Evolutionary conservation across 2,113 vertebrate species (phyloP).

Genomic region (Salvelinus sp.): DNA sequence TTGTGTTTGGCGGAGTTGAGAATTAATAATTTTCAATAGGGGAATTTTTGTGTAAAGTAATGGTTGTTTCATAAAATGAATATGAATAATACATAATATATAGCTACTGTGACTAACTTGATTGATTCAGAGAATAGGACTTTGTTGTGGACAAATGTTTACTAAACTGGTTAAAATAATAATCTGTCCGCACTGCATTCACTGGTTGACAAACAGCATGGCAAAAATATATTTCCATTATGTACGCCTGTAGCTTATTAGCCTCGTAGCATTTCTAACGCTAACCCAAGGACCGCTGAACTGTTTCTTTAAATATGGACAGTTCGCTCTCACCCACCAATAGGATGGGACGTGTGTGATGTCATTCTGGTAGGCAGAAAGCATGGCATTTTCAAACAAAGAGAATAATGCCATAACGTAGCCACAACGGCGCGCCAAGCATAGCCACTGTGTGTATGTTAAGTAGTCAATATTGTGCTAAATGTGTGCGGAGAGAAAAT

Average conservation of each 20-base stretch:
- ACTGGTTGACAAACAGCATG: no score
- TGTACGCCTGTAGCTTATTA: not conserved
- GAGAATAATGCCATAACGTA: constrained; percentile 85
- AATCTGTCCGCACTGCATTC: no score
- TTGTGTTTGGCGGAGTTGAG: no score
- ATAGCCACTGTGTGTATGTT: not conserved
- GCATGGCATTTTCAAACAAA: constrained; percentile 96
- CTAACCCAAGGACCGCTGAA: not conserved
- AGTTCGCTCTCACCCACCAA: constrained; percentile 74
- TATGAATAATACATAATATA: no score
- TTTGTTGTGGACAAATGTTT: not conserved
- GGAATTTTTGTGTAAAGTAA: no score
- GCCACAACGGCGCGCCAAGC: constrained; percentile 18
- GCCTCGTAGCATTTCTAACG: not conserved
- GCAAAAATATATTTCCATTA: no score
- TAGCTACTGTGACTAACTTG: no score
- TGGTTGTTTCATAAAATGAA: no score
- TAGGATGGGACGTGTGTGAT: constrained; percentile 83
- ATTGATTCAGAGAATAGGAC: not conserved
- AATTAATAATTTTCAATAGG: no score
- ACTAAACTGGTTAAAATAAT: no score
- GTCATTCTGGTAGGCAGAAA: constrained; percentile 87
- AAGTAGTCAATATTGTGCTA: not conserved
- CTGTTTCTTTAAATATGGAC: constrained; percentile 77
- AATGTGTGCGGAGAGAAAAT: not conserved